phyloP scores from a whole-genome alignment of 2,888 invertebrate genomes.

The Nyleta sp. region DNA sequence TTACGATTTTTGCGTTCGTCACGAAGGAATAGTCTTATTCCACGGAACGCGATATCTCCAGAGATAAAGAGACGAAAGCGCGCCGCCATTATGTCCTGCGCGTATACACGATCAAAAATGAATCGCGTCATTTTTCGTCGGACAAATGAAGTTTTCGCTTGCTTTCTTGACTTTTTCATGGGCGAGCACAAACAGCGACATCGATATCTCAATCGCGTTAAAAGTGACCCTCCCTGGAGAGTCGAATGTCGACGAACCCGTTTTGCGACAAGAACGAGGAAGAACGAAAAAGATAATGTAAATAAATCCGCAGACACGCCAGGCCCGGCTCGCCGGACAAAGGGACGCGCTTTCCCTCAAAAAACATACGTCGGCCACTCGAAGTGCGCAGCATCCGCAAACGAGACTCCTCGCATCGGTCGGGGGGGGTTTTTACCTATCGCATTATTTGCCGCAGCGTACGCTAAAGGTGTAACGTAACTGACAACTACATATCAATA shows the following conservation, averaged over 20 bases:
- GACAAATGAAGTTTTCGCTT: slow-evolving; percentile 47
- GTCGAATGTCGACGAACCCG: slow-evolving; percentile 27
- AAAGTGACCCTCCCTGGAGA: slow-evolving; percentile 21
- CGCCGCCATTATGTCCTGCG: slow-evolving; percentile 5
- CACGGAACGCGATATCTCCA: slow-evolving; percentile 25
- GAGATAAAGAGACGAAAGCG: slow-evolving; percentile 34
- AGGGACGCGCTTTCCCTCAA: slow-evolving; percentile 37
- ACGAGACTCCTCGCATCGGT: slow-evolving; percentile 26
- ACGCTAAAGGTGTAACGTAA: slow-evolving; percentile 78
- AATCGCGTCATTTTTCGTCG: slow-evolving; percentile 40
- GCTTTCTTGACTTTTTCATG: slow-evolving; percentile 17
- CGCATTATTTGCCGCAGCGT: slow-evolving; percentile 71
- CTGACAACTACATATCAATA: slow-evolving; percentile 80
- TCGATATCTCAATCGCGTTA: slow-evolving; percentile 54
- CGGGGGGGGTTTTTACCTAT: slow-evolving; percentile 29
- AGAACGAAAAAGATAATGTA: slow-evolving; percentile 45
- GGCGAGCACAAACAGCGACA: slow-evolving; percentile 9
- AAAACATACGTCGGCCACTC: slow-evolving; percentile 32
- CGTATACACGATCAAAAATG: slow-evolving; percentile 48
- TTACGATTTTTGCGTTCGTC: slow-evolving; percentile 48
- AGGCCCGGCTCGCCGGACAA: slow-evolving; percentile 25
- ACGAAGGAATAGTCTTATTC: slow-evolving; percentile 30
- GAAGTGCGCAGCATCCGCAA: slow-evolving; percentile 51
- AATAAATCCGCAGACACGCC: slow-evolving; percentile 43
- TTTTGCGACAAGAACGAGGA: slow-evolving; percentile 46